These are phyloP conservation scores for Anoplophora glabripennis DNA, from an alignment of 1,140 invertebrate genomes.

Conservation along the genomic window DNA sequence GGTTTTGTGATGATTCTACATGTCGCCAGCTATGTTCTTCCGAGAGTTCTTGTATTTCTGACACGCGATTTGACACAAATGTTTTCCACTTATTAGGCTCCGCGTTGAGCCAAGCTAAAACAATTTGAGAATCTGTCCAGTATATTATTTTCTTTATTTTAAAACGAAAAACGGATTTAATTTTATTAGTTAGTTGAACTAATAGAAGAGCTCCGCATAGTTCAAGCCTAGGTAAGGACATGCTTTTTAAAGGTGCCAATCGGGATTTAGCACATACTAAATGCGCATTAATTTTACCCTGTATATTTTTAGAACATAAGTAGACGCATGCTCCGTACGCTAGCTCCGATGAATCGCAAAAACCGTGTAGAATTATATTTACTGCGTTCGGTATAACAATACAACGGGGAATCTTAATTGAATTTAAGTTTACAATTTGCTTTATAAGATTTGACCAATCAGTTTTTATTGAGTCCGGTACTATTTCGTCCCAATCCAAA, in stretches of 20 bases:
- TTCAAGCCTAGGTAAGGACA: slow-evolving; percentile 29
- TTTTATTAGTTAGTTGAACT: slow-evolving; percentile 1
- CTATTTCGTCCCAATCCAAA: slow-evolving; percentile 44
- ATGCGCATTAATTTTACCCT: neutral
- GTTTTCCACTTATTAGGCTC: slow-evolving; percentile 3
- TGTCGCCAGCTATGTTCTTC: slow-evolving; percentile 25
- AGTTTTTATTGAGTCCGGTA: slow-evolving; percentile 18
- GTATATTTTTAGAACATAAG: slow-evolving; percentile 20
- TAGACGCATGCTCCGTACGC: slow-evolving; percentile 45
- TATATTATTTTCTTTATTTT: neutral
- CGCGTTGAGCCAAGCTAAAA: slow-evolving; percentile 12
- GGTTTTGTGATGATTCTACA: slow-evolving; percentile 31
- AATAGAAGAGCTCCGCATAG: slow-evolving; percentile 27
- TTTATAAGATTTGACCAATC: slow-evolving; percentile 9
- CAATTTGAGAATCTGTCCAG: slow-evolving; percentile 12
- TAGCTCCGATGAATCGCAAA: slow-evolving; percentile 40
- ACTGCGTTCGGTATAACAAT: neutral
- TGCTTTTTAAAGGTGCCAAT: slow-evolving; percentile 24
- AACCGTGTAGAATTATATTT: slow-evolving; percentile 28
- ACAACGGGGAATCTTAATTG: slow-evolving; percentile 9
- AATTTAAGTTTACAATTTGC: neutral
- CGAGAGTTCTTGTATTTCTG: slow-evolving; percentile 17
- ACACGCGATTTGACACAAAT: slow-evolving; percentile 20
- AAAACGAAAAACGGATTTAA: neutral
- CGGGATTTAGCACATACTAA: slow-evolving; percentile 20